Evolutionary conservation across 2,797 vertebrate species (phyloP).

Genomic region (Mus spretus): DNA sequence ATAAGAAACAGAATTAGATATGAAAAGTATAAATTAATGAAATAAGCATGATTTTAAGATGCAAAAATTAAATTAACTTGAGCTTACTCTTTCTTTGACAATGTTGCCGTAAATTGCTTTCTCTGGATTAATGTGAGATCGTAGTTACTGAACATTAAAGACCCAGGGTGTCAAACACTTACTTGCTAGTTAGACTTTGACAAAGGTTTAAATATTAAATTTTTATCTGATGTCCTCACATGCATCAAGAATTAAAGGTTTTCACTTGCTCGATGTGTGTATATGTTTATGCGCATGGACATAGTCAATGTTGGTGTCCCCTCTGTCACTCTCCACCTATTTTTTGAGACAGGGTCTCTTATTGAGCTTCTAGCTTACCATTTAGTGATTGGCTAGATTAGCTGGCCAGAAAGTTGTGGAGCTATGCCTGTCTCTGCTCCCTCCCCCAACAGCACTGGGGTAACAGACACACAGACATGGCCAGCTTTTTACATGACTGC

Average conservation of each 20-base stretch:
- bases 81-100: neutral
- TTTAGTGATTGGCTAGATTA: neutral
- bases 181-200: neutral
- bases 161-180: neutral
- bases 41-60: neutral
- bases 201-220: conserved; percentile 35
- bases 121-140: neutral
- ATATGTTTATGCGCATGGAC: neutral
- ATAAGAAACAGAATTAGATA: conserved; percentile 4
- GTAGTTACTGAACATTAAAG: neutral
- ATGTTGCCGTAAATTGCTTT: neutral
- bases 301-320: neutral
- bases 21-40: neutral
- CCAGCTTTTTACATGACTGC: neutral
- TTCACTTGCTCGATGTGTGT: neutral
- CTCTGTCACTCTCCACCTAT: neutral
- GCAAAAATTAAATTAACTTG: neutral
- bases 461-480: neutral
- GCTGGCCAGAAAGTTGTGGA: neutral
- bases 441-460: neutral
- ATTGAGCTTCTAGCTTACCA: neutral
- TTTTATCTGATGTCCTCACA: neutral
- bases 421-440: neutral
- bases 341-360: neutral
- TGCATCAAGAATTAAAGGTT: conserved; percentile 19